A percentile compares a stretch with the other conserved stretches of the same genome.
Evolutionary conservation across 35 echinoderm and acorn worm species (phyloP).

Genomic region (Chiridota heheva): DNA sequence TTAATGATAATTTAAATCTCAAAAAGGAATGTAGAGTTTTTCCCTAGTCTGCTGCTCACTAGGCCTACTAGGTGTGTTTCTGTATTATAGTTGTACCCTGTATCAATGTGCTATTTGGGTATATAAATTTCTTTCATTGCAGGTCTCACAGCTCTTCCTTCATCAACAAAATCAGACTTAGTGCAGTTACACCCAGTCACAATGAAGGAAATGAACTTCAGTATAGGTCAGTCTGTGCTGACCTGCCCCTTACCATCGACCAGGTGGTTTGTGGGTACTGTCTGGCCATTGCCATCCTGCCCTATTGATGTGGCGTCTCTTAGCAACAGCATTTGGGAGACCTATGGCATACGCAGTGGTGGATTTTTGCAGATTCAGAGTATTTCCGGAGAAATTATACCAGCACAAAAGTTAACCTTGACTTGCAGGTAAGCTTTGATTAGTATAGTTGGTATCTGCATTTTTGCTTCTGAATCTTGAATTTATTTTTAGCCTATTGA

Average conservation of each 20-base stretch:
- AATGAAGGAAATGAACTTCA: conserved; percentile 54
- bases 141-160: no score
- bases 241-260: neutral
- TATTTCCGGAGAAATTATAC: conserved; percentile 11
- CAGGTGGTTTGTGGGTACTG: conserved; percentile 33
- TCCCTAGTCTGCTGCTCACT: no score
- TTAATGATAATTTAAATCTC: no score
- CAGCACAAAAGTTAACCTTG: conserved; percentile 39
- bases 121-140: no score
- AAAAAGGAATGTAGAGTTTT: no score
- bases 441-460: neutral
- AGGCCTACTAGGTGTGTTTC: no score
- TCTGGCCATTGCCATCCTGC: conserved; percentile 58
- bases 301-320: conserved; percentile 17
- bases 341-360: conserved; percentile 7
- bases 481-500: neutral
- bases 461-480: neutral
- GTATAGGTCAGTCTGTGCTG: conserved; percentile 60
- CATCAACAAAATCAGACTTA: conserved; percentile 17
- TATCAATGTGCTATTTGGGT: no score
- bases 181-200: conserved; percentile 73
- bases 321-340: conserved; percentile 9
- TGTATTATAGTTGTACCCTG: no score
- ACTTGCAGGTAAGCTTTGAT: conserved; percentile 37
- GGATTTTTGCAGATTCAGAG: conserved; percentile 41